Base-by-base conservation (phyloP, 1,140 invertebrate genomes). In the Lepidurus apus region DNA sequence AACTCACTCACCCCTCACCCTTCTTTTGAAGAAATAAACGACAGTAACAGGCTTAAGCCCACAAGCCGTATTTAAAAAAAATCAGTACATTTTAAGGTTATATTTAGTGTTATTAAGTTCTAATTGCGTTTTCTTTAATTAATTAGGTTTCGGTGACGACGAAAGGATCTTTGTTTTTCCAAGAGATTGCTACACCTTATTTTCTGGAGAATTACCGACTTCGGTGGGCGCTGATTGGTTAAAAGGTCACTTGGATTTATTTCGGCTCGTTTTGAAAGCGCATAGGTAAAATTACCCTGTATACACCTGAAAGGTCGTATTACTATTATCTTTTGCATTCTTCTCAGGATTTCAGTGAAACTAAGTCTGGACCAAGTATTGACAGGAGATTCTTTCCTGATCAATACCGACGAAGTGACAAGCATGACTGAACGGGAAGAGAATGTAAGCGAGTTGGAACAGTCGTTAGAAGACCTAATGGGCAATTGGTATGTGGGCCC, bases 281-380 rank as follows among this genome's bases (percentile, higher is more conserved):
- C 86, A 85, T 81, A 84, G 85, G 85, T 87, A 65, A 34, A 34
- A 4, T 65, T 21, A 65, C 53, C 17, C 8, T 13, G 17, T 13
- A 65, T n/a, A 65, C 21, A 82, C 78, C 74, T 73, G 44, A 21
- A 24, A 26, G 17, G 43, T 24, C 9, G 26, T n/a, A 65, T 65
- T 65, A 5, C 17, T 65, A n/a, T n/a, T n/a, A 65, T 65, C 7
- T 21, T 65, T 65, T 65, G 45, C 34, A 3, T 10, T 44, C 73
- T 74, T 78, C 81, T 26, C 81, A 87, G 85, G 77, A 86, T 85
- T 82, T 84, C 86, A 10, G 84, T 87, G 65, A 88, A 88, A 81
- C 80, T 87, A 77, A 85, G 86, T 81, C 81, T 88, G 45, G 87
- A 88, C 80, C 85, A 87, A 78, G 82, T 83, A 11, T 81, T 88